Evolutionary conservation across 2,888 invertebrate genomes (phyloP).

Genomic region (Eupithecia vulgata): DNA sequence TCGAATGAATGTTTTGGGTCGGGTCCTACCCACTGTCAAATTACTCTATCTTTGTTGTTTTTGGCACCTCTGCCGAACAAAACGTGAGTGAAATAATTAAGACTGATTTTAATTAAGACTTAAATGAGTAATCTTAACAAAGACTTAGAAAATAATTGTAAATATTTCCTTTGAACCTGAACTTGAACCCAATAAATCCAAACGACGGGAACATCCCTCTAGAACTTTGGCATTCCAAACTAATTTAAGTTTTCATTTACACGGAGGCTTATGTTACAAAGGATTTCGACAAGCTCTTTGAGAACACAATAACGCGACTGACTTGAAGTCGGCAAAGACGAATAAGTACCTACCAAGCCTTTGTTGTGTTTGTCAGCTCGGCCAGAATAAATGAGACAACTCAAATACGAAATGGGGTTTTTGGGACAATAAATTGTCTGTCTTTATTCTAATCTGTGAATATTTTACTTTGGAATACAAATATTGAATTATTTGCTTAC

Average conservation of each 20-base stretch:
- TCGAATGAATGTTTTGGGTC: conserved; percentile 41
- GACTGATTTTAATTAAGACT: background rate
- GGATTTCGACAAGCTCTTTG: conserved; percentile 63
- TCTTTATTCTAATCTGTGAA: conserved; percentile 24
- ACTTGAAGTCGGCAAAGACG: conserved; percentile 56
- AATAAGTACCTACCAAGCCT: conserved; percentile 45
- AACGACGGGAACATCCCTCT: conserved; percentile 26
- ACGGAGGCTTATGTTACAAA: conserved; percentile 66
- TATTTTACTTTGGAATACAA: conserved; percentile 25
- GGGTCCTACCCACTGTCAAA: conserved; percentile 28
- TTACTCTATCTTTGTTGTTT: conserved; percentile 33
- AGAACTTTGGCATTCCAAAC: conserved; percentile 52
- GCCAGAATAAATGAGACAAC: conserved; percentile 53
- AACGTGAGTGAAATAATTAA: background rate
- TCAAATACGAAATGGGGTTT: conserved; percentile 48
- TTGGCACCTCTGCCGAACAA: conserved; percentile 8
- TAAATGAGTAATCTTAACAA: background rate
- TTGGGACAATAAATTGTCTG: conserved; percentile 36
- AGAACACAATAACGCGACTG: conserved; percentile 56
- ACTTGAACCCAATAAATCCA: conserved; percentile 21
- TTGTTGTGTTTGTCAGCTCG: conserved; percentile 63
- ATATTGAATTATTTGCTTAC: conserved; percentile 1
- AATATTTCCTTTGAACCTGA: conserved; percentile 15
- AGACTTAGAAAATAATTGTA: background rate
- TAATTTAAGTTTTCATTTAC: conserved; percentile 74